Conservation (phyloP, 2,888 invertebrate genomes). For the Notodonta dromedarius region DNA sequence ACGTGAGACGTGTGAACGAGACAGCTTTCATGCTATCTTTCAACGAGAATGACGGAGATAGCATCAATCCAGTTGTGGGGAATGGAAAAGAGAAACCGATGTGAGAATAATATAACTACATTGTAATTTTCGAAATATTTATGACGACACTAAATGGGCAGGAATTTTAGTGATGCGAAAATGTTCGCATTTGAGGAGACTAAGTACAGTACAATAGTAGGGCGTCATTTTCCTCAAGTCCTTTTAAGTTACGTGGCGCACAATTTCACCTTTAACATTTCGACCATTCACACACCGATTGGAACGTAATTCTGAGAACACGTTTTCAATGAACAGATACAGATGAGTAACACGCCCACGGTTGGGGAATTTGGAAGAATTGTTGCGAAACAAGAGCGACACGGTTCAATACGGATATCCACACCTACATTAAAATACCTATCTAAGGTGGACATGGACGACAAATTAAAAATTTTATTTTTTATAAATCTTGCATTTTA, state of each 20-base stretch:
- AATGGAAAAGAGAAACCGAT: slow-evolving; percentile 46
- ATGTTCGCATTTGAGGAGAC: slow-evolving; percentile 1
- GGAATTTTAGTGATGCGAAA: slow-evolving; percentile 4
- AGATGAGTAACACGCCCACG: slow-evolving; percentile 21
- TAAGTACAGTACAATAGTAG: not conserved
- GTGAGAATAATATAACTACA: slow-evolving; percentile 41
- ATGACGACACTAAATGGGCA: slow-evolving; percentile 4
- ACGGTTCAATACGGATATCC: not conserved
- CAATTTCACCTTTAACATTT: slow-evolving; percentile 26
- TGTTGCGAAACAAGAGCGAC: slow-evolving; percentile 16
- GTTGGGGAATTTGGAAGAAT: slow-evolving; percentile 10
- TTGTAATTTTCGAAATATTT: slow-evolving; percentile 30
- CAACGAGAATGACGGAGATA: slow-evolving; percentile 39
- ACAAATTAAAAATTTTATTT: too few species aligned
- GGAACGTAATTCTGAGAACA: slow-evolving; percentile 36
- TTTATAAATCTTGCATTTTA: too few species aligned
- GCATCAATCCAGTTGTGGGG: slow-evolving; percentile 40
- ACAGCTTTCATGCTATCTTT: slow-evolving; percentile 30
- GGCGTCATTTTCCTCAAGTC: slow-evolving; percentile 9
- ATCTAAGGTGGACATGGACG: not conserved
- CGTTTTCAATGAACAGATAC: slow-evolving; percentile 22
- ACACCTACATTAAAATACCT: not conserved
- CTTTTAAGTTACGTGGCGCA: not conserved
- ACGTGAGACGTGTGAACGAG: slow-evolving; percentile 38
- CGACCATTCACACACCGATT: slow-evolving; percentile 30